Conservation (phyloP, 2,113 vertebrate genomes). For the Myiozetetes cayanensis region DNA sequence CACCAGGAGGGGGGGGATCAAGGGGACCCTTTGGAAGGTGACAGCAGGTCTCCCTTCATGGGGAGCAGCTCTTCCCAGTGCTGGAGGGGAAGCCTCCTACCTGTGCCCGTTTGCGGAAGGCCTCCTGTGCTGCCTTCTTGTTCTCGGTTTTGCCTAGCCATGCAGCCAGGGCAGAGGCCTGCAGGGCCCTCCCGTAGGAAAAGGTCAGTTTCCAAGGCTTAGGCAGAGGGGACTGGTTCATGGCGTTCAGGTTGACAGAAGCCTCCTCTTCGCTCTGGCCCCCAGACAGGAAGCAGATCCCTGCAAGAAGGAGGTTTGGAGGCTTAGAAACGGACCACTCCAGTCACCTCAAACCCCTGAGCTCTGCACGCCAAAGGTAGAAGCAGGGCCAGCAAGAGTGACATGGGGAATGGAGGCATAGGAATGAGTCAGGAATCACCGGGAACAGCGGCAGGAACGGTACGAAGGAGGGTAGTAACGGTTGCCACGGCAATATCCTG, state of each 20-base stretch:
- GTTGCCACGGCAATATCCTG: constrained; percentile 92
- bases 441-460: constrained; percentile 90
- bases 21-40: neutral
- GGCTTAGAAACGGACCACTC: neutral
- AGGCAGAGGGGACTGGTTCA: constrained; percentile 87
- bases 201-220: constrained; percentile 96
- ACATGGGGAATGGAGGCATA: neutral
- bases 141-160: constrained; percentile 89
- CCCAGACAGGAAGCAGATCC: constrained; percentile 96
- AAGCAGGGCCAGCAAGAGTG: neutral
- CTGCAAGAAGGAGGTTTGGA: constrained; percentile 61
- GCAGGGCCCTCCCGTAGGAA: constrained; percentile 92
- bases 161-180: constrained; percentile 90
- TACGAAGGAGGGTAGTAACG: constrained; percentile 88
- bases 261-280: constrained; percentile 98
- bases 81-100: constrained; percentile 49
- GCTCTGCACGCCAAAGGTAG: neutral
- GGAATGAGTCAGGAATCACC: constrained; percentile 69
- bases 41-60: neutral
- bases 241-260: constrained; percentile 90
- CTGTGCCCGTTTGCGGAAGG: constrained; percentile 87
- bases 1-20: rapidly evolving
- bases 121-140: constrained; percentile 86
- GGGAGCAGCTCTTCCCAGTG: neutral
- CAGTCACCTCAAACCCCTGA: neutral